A percentile compares a stretch with the other conserved stretches of the same genome.
These are phyloP conservation scores for Strongylocentrotus purpuratus DNA, from an alignment of 35 echinoderm and acorn worm species.

Conservation along the genomic window DNA sequence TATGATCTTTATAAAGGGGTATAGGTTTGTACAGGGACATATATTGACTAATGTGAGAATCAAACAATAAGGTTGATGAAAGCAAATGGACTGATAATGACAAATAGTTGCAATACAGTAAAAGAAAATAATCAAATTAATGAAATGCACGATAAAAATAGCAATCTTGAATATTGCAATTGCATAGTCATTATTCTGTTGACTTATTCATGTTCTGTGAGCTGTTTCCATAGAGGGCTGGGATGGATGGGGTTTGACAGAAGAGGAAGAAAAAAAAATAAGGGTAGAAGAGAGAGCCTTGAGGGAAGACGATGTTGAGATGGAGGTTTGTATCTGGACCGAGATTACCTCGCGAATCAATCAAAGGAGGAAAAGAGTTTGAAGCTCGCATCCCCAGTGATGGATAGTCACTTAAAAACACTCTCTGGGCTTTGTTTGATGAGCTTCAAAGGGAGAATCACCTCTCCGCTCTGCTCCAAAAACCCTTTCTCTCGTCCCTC, in stretches of 20 bases:
- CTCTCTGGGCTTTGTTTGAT: conserved; percentile 16
- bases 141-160: too few species aligned
- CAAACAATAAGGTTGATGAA: too few species aligned
- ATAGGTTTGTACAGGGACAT: too few species aligned
- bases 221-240: too few species aligned
- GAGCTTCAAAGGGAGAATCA: background rate
- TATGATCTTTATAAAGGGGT: too few species aligned
- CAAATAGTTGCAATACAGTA: too few species aligned
- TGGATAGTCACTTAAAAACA: background rate
- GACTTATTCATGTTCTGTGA: too few species aligned
- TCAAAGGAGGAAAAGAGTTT: background rate
- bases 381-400: background rate
- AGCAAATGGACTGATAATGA: too few species aligned
- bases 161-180: too few species aligned
- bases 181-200: too few species aligned
- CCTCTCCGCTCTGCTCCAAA: background rate
- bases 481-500: background rate
- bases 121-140: too few species aligned
- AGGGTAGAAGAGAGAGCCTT: background rate
- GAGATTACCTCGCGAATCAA: background rate
- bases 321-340: background rate
- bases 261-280: background rate
- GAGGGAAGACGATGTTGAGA: conserved; percentile 9
- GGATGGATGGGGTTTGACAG: background rate
- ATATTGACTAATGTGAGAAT: too few species aligned